Evolutionary conservation across 2,113 vertebrate species (phyloP).

Genomic region (Cynocephalus volans): DNA sequence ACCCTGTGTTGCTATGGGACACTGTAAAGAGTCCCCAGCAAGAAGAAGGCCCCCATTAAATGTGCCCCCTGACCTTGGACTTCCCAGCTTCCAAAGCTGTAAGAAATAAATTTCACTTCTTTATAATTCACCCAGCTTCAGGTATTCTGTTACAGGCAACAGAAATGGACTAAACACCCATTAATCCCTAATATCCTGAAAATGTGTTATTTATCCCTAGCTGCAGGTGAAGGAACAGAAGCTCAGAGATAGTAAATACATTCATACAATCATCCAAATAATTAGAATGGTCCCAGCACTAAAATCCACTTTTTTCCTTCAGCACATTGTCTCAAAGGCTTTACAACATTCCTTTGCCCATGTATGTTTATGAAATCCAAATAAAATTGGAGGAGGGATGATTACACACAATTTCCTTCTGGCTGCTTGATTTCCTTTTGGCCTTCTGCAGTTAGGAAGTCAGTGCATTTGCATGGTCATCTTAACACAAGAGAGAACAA

Average conservation of each 20-base stretch:
- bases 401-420: conserved; percentile 55
- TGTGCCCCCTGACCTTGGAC: no score
- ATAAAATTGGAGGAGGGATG: not conserved
- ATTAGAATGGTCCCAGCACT: not conserved
- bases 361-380: conserved; percentile 47
- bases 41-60: no score
- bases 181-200: not conserved
- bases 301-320: not conserved
- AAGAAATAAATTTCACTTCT: no score
- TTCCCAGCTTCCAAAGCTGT: no score
- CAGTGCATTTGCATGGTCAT: not conserved
- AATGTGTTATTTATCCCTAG: not conserved
- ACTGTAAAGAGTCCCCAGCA: no score
- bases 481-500: conserved; percentile 27
- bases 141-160: no score
- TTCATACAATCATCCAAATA: not conserved
- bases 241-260: not conserved
- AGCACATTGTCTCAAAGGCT: not conserved
- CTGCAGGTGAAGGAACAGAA: conserved; percentile 3
- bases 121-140: no score
- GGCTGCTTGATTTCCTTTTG: conserved; percentile 39
- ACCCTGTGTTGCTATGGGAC: no score
- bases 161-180: no score
- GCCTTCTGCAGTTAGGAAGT: conserved; percentile 16
- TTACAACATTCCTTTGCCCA: not conserved